These are phyloP conservation scores for Caenorhabditis sulstoni DNA, from an alignment of 2,888 invertebrate genomes.

Conservation along the genomic window DNA sequence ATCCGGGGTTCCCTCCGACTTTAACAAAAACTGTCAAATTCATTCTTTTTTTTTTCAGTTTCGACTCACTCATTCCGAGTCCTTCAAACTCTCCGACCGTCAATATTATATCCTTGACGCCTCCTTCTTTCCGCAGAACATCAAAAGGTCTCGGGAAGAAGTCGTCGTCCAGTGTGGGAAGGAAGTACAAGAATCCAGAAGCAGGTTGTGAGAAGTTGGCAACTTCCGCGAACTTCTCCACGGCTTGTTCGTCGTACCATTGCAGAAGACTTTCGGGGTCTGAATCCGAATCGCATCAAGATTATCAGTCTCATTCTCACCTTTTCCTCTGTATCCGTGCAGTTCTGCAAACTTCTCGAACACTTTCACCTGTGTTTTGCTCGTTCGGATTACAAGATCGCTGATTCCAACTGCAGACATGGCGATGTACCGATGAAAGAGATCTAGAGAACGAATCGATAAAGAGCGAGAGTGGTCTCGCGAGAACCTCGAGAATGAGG, in stretches of 20 bases:
- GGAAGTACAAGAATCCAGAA: constrained; percentile 31
- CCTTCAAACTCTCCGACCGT: constrained; percentile 68
- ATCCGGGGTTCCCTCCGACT: no score
- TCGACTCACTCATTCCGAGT: constrained; percentile 28
- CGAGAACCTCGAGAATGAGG: constrained; percentile 67
- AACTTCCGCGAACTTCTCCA: neutral
- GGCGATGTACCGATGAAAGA: constrained; percentile 67
- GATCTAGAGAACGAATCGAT: constrained; percentile 60
- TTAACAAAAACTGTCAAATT: no score
- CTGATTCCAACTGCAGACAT: constrained; percentile 67
- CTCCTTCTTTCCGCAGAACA: constrained; percentile 59
- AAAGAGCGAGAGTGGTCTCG: no score
- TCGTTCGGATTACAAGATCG: constrained; percentile 62
- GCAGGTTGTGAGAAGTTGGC: neutral
- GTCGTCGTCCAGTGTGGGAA: constrained; percentile 66
- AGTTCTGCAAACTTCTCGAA: constrained; percentile 59
- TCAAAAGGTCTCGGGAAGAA: constrained; percentile 67
- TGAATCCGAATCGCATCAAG: neutral
- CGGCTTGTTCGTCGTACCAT: neutral
- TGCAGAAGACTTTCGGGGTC: constrained; percentile 6
- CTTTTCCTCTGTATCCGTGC: constrained; percentile 51
- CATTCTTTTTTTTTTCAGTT: no score
- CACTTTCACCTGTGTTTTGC: constrained; percentile 47
- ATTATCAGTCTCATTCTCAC: neutral
- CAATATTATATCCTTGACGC: constrained; percentile 56